These are phyloP conservation scores for Archips crataeganus DNA, from an alignment of 2,888 invertebrate species.

Conservation along the genomic window DNA sequence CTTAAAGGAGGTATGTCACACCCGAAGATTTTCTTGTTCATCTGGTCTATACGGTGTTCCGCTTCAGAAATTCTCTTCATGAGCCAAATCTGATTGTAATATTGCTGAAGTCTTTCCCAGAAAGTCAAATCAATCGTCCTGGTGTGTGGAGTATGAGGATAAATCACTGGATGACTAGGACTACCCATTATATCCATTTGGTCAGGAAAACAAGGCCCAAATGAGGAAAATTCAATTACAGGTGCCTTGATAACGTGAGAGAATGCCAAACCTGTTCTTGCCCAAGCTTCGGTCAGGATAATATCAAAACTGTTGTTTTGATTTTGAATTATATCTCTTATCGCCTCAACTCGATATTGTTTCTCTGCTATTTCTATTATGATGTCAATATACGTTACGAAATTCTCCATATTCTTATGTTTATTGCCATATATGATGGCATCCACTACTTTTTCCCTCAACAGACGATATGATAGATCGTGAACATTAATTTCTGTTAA, in stretches of 20 bases:
- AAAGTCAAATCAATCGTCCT: too few species aligned
- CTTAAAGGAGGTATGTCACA: slow-evolving; percentile 47
- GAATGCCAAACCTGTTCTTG: not conserved
- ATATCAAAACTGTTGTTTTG: slow-evolving; percentile 7
- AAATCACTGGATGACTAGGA: too few species aligned
- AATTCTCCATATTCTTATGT: too few species aligned
- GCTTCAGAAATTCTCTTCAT: slow-evolving; percentile 2
- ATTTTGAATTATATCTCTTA: not conserved
- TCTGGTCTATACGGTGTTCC: not conserved
- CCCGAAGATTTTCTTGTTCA: slow-evolving; percentile 52
- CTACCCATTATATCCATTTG: too few species aligned
- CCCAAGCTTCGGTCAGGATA: not conserved
- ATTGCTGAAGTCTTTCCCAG: too few species aligned
- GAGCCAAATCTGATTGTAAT: not conserved
- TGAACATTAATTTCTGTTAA: slow-evolving; percentile 53
- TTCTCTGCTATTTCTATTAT: not conserved
- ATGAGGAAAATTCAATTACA: not conserved
- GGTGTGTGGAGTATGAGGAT: too few species aligned
- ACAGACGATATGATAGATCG: slow-evolving; percentile 37
- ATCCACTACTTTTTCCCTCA: not conserved
- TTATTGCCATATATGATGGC: not conserved
- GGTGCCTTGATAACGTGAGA: slow-evolving; percentile 10
- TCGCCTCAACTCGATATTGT: too few species aligned
- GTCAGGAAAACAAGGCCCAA: too few species aligned
- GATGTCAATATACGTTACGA: not conserved